Evolutionary conservation across 2,888 invertebrate genomes (phyloP).

Genomic region (Schizaphis graminum): DNA sequence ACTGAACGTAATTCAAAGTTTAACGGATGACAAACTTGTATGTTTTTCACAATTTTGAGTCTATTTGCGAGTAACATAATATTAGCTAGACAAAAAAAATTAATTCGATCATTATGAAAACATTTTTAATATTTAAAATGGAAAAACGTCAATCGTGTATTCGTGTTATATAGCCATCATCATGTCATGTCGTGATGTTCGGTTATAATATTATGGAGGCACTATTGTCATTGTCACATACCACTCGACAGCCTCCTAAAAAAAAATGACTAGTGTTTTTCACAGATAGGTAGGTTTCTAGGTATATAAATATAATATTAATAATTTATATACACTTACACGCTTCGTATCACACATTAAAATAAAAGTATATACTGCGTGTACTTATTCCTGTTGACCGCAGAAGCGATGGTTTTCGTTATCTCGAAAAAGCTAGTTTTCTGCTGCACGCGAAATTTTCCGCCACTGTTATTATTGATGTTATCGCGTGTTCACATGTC

Average conservation of each 20-base stretch:
- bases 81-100: not conserved
- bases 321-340: not conserved
- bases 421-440: not conserved
- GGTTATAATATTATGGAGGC: not conserved
- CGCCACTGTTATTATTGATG: conserved; percentile 25
- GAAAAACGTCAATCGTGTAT: not conserved
- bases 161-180: not conserved
- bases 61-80: not conserved
- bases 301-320: not conserved
- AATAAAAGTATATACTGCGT: not conserved
- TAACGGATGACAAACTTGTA: not conserved
- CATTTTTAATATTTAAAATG: not conserved
- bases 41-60: not conserved
- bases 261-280: not conserved
- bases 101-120: not conserved
- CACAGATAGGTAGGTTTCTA: not conserved
- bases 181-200: not conserved
- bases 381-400: not conserved
- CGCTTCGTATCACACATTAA: not conserved
- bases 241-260: not conserved
- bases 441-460: conserved; percentile 4
- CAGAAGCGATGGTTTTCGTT: not conserved
- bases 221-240: not conserved
- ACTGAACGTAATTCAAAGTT: not conserved
- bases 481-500: conserved; percentile 17